phyloP scores from a whole-genome alignment of 2,113 vertebrate species.

The Pandion haliaetus region DNA sequence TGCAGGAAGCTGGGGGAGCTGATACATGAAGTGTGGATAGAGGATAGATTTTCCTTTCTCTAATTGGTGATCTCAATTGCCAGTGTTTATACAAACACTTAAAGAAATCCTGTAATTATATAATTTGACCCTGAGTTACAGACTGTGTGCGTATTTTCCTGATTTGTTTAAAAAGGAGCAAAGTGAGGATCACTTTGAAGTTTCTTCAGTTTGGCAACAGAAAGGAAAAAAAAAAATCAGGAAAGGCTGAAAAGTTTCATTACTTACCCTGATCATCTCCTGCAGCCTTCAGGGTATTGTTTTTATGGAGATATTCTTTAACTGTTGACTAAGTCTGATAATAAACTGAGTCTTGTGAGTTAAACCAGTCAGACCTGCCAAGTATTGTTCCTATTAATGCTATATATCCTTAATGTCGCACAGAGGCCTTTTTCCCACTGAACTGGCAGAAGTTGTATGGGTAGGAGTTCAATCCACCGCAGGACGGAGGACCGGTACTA shows the following conservation, averaged over 20 bases:
- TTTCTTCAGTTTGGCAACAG: neutral
- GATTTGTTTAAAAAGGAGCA: neutral
- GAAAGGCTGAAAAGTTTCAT: neutral
- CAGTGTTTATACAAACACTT: neutral
- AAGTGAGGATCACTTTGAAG: neutral
- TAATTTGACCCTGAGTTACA: neutral
- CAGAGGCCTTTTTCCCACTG: neutral
- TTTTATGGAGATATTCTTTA: neutral
- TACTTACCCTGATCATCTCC: neutral
- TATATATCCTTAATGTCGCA: neutral
- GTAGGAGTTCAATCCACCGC: neutral
- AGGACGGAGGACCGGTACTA: neutral
- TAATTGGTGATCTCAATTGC: neutral
- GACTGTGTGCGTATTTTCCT: neutral
- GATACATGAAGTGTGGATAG: neutral
- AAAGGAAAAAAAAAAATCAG: neutral
- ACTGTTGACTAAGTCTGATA: neutral
- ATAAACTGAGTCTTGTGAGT: neutral
- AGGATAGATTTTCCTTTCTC: constrained; percentile 49
- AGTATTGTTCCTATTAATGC: neutral
- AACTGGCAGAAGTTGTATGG: neutral
- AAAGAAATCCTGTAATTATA: constrained; percentile 55
- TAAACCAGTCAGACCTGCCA: neutral
- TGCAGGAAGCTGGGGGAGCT: neutral
- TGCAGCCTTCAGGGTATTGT: neutral